Evolutionary conservation across 2,797 vertebrate species (phyloP).

Genomic region (Selene dorsalis): DNA sequence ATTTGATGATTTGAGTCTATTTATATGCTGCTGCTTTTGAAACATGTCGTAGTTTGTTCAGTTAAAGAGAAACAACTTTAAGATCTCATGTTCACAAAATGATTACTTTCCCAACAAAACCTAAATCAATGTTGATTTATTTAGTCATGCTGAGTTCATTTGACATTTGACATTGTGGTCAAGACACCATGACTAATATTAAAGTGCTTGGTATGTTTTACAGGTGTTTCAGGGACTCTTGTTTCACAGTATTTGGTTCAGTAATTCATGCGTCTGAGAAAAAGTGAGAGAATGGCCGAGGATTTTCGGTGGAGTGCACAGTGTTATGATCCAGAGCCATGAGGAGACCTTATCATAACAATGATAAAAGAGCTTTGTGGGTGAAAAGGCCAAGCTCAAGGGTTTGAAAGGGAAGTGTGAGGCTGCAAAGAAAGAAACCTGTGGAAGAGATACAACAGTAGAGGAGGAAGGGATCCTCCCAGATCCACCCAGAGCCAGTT

Average conservation of each 20-base stretch:
- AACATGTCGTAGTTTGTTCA: neutral
- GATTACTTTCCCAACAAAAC: neutral
- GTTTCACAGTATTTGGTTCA: conserved; percentile 27
- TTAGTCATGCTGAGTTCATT: no score
- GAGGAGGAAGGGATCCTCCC: conserved; percentile 72
- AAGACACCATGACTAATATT: no score
- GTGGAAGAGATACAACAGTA: conserved; percentile 60
- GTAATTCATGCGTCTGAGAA: conserved; percentile 55
- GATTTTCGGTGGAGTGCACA: conserved; percentile 53
- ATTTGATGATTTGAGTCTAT: neutral
- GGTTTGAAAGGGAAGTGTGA: conserved; percentile 59
- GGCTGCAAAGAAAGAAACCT: conserved; percentile 61
- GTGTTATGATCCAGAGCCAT: conserved; percentile 42
- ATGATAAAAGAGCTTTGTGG: conserved; percentile 64
- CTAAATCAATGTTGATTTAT: neutral
- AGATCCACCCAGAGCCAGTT: conserved; percentile 71
- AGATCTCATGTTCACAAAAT: neutral
- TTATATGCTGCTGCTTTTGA: neutral
- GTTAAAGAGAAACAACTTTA: neutral
- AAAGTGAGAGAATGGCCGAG: conserved; percentile 32
- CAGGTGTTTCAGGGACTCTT: neutral
- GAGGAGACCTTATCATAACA: conserved; percentile 51
- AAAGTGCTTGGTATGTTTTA: neutral
- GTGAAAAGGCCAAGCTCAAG: conserved; percentile 54
- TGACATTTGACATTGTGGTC: no score